A percentile compares a stretch with the other conserved stretches of the same genome.
Evolutionary conservation across 2,113 vertebrate genomes (phyloP).

Genomic region (Neomonachus schauinslandi): DNA sequence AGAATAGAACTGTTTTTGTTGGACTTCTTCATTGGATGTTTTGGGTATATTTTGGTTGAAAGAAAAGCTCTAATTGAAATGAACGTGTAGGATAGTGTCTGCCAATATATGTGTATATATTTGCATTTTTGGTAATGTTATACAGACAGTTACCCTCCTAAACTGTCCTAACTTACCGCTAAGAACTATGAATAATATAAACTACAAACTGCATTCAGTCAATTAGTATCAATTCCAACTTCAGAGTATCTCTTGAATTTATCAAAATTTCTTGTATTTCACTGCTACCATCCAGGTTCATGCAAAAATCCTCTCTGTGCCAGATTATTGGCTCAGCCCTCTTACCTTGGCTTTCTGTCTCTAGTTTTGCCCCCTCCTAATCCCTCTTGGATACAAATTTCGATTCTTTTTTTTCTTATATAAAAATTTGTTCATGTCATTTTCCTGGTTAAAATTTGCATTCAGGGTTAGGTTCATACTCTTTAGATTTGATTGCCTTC

Average conservation of each 20-base stretch:
- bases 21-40: neutral
- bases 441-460: neutral
- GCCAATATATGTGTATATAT: neutral
- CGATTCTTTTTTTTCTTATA: neutral
- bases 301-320: neutral
- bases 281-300: neutral
- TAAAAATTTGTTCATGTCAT: neutral
- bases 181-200: neutral
- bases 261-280: neutral
- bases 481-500: neutral
- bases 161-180: neutral
- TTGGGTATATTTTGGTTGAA: neutral
- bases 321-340: neutral
- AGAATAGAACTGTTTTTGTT: constrained; percentile 12
- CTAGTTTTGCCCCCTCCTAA: neutral
- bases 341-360: neutral
- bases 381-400: neutral
- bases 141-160: neutral
- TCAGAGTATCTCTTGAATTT: neutral
- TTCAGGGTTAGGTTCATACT: neutral
- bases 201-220: neutral
- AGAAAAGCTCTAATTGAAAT: neutral
- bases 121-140: neutral
- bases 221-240: neutral
- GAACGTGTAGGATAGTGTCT: neutral